phyloP scores from a whole-genome alignment of 2,888 invertebrate genomes.

The Spisula subtruncata region DNA sequence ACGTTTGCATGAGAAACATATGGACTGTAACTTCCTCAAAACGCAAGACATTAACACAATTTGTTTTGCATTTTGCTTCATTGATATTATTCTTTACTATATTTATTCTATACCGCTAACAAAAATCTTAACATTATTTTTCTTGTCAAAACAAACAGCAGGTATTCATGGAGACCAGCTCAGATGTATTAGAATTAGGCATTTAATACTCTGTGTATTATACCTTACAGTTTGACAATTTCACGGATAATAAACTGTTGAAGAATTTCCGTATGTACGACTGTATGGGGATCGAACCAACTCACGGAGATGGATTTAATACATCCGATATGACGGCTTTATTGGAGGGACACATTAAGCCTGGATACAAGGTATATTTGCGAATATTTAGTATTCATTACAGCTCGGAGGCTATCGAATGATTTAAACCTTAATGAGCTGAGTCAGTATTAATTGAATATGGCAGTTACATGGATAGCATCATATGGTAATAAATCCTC shows the following conservation, averaged over 20 bases:
- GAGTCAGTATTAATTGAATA: no score
- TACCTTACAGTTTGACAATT: constrained; percentile 1
- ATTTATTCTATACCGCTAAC: background rate
- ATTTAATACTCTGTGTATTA: background rate
- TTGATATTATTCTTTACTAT: background rate
- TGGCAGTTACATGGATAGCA: no score
- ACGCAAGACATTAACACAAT: background rate
- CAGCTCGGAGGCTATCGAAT: no score
- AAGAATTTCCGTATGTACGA: constrained; percentile 18
- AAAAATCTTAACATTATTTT: no score
- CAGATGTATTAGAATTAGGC: no score
- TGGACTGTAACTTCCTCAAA: background rate
- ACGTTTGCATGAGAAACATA: no score
- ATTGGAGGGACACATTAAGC: constrained; percentile 26
- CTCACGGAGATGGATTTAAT: constrained; percentile 3
- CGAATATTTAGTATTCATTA: background rate
- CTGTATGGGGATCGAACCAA: constrained; percentile 30
- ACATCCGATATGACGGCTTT: background rate
- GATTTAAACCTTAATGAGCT: no score
- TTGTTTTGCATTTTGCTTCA: background rate
- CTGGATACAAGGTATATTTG: constrained; percentile 14
- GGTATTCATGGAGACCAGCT: no score
- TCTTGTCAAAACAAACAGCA: no score
- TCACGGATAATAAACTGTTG: background rate
- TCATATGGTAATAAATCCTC: background rate